Base-by-base conservation (phyloP, 1,140 invertebrate species). In the Portunus trituberculatus region DNA sequence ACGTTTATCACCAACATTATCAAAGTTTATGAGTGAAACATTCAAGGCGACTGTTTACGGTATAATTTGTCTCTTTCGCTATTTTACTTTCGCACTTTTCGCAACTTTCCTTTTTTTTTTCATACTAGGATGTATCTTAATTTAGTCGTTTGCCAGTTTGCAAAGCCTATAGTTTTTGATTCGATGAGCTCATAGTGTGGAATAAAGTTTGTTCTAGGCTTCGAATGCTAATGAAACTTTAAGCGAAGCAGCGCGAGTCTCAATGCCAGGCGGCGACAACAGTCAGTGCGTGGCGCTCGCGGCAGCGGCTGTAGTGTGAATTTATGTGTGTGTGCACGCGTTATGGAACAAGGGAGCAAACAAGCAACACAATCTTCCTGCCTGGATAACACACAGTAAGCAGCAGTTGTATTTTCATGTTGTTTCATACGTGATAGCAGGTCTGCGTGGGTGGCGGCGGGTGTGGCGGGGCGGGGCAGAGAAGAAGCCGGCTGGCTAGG, bases 21-120 rank as follows among this genome's bases (percentile, higher is more conserved):
- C 67, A 76, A 76, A 76, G 20, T 76, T 76, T 76, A 76, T 76
- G 67, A 76, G 20, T 76, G 67, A 76, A 76, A 76, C 25, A 76
- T 76, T 76, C 67, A 76, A 76, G 67, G 67, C 67, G 20, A 76
- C 67, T 76, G n/a, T 76, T 76, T n/a, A 76, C 67, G n/a, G 67
- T n/a, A n/a, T 76, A 76, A 76, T 76, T 76, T 76, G 67, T 76
- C 67, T 76, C 67, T 76, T 76, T 76, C n/a, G 67, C 67, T n/a
- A 76, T 25, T n/a, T 76, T n/a, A 76, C 20, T 76, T 76, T n/a
- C n/a, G 67, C 67, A 76, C n/a, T 76, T 76, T 76, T 76, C 25
- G 20, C 39, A 39, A 39, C 52, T 14, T 59, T 20, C 8, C 10
- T 76, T n/a, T n/a, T 76, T n/a, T 76, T 7, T 76, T n/a, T 3